Percentiles rank a stretch among this genome's conserved stretches.
phyloP scores from a whole-genome alignment of 2,888 invertebrate species.

The Adela reaumurella region DNA sequence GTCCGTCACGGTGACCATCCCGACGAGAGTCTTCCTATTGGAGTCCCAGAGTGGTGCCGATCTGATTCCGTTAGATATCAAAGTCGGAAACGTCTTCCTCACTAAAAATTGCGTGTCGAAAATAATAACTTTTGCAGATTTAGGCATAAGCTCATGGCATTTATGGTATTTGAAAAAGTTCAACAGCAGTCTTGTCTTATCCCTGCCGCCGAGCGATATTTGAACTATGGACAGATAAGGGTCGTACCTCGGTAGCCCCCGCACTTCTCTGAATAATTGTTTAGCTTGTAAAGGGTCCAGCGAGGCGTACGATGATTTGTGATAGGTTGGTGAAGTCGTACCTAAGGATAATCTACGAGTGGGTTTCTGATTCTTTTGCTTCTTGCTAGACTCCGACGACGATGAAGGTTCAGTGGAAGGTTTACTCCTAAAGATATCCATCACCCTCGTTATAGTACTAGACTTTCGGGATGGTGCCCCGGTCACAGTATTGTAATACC shows the following conservation, averaged over 20 bases:
- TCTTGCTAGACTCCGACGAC: conserved; percentile 29
- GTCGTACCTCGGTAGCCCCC: conserved; percentile 46
- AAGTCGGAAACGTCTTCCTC: conserved; percentile 44
- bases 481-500: conserved; percentile 50
- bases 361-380: conserved; percentile 31
- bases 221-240: conserved; percentile 50
- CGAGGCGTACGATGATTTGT: conserved; percentile 48
- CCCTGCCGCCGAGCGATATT: conserved; percentile 47
- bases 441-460: conserved; percentile 48
- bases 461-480: conserved; percentile 46
- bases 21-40: conserved; percentile 38
- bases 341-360: conserved; percentile 42
- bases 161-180: conserved; percentile 52
- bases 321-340: conserved; percentile 47
- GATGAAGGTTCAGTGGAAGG: conserved; percentile 27
- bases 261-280: conserved; percentile 45
- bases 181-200: conserved; percentile 42
- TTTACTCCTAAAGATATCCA: conserved; percentile 47
- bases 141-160: conserved; percentile 48
- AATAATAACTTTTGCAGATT: conserved; percentile 50
- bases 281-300: conserved; percentile 46
- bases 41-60: conserved; percentile 50
- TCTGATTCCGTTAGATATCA: conserved; percentile 46
- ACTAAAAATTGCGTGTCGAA: conserved; percentile 49
- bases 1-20: conserved; percentile 50